A percentile compares a stretch with the other conserved stretches of the same genome.
Conservation (phyloP, 2,888 invertebrate species). For the Axea sp. region DNA sequence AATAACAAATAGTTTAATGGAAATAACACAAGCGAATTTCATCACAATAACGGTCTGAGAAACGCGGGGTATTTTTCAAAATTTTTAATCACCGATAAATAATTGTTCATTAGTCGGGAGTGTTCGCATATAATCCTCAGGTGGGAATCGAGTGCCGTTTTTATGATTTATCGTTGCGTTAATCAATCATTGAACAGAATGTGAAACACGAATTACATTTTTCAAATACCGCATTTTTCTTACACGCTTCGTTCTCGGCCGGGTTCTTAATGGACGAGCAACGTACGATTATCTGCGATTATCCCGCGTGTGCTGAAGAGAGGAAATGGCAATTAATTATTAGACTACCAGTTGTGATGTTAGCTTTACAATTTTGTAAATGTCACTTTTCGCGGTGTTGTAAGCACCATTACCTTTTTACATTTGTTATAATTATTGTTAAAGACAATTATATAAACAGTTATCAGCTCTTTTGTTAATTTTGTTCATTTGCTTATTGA, state of each 20-base stretch:
- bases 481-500: too few species aligned
- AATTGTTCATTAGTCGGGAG: constrained; percentile 22
- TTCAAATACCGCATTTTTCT: constrained; percentile 33
- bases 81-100: constrained; percentile 38
- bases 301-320: constrained; percentile 28
- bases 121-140: constrained; percentile 6
- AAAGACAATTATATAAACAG: too few species aligned
- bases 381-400: too few species aligned
- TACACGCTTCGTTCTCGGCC: constrained; percentile 12
- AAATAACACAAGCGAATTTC: too few species aligned
- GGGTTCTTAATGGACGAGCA: constrained; percentile 33
- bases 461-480: too few species aligned
- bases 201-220: constrained; percentile 44
- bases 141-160: constrained; percentile 36
- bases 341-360: constrained; percentile 16
- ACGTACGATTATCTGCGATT: constrained; percentile 51
- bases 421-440: too few species aligned
- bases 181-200: constrained; percentile 46
- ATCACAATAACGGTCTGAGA: too few species aligned
- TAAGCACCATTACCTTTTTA: too few species aligned
- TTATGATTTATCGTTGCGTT: constrained; percentile 54
- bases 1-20: too few species aligned
- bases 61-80: not conserved
- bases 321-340: constrained; percentile 46
- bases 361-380: constrained; percentile 29